Conservation (phyloP, 2,113 vertebrate genomes). For the Emydocephalus ijimae region DNA sequence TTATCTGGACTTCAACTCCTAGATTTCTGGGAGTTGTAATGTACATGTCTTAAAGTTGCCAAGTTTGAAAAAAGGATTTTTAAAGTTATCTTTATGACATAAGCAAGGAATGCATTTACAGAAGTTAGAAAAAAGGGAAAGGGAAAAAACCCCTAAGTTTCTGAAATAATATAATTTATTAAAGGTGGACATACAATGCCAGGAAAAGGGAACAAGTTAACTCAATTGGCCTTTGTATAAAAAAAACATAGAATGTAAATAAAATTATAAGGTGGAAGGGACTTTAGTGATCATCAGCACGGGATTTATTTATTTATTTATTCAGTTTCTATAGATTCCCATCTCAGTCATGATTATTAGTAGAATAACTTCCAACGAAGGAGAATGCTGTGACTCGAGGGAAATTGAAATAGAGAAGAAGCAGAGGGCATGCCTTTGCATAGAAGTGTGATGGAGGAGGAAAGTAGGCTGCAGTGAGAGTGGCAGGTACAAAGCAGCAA, state of each 20-base stretch:
- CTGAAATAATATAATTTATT: background rate
- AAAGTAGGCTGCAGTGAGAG: background rate
- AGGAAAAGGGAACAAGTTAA: background rate
- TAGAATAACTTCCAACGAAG: too few relatives aligned
- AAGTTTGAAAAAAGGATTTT: background rate
- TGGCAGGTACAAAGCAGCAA: background rate
- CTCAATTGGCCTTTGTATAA: background rate
- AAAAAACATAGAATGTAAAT: background rate
- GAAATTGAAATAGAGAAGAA: background rate
- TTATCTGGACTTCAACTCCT: background rate
- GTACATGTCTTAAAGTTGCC: background rate
- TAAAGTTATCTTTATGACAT: background rate
- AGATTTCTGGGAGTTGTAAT: background rate
- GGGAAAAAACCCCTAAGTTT: accelerated
- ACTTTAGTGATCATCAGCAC: background rate
- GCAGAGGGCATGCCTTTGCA: background rate
- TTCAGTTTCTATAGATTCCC: too few relatives aligned
- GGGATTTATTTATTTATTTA: background rate
- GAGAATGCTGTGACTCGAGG: background rate
- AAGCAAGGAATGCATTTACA: background rate
- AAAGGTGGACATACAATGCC: background rate
- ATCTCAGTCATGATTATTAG: too few relatives aligned
- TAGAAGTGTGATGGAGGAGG: background rate
- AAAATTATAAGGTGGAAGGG: background rate
- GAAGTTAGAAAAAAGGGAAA: background rate